These are phyloP conservation scores for Drosophila sp. DNA, from an alignment of 1,140 invertebrate genomes.

Conservation along the genomic window DNA sequence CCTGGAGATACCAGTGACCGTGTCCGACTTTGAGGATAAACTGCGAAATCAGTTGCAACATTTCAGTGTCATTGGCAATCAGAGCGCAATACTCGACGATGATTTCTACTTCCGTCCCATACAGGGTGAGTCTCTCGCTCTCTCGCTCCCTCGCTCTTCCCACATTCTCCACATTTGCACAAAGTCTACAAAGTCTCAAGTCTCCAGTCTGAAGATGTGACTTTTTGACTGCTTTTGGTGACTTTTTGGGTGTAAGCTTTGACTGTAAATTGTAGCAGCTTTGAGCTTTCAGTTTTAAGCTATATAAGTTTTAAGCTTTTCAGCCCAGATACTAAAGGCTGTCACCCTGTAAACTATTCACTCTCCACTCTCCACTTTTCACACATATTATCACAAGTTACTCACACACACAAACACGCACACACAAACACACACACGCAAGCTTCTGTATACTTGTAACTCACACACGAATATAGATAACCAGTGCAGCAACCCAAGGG, in stretches of 20 bases:
- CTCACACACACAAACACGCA: conserved; percentile 17
- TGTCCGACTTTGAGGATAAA: conserved; percentile 50
- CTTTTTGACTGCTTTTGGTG: conserved; percentile 9
- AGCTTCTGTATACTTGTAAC: conserved; percentile 3
- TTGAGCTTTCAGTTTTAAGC: too few relatives aligned
- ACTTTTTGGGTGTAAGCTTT: conserved; percentile 29
- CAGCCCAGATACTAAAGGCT: conserved; percentile 8
- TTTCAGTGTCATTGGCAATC: conserved; percentile 35
- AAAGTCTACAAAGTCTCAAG: background rate
- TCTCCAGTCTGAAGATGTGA: too few relatives aligned
- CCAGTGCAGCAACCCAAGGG: conserved; percentile 4
- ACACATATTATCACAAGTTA: background rate
- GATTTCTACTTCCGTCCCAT: conserved; percentile 50
- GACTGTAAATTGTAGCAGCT: conserved; percentile 5
- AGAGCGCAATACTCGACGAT: conserved; percentile 54
- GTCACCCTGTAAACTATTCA: conserved; percentile 7
- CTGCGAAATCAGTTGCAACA: conserved; percentile 51
- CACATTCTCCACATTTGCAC: background rate
- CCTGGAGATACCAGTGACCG: conserved; percentile 58
- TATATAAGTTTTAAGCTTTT: conserved; percentile 14
- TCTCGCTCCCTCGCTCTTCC: too few relatives aligned
- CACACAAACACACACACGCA: conserved; percentile 16
- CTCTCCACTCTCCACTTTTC: background rate
- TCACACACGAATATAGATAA: conserved; percentile 21
- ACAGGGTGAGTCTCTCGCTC: conserved; percentile 62